Conservation (phyloP, 1,140 invertebrate genomes). For the Melipona quadrifasciata region DNA sequence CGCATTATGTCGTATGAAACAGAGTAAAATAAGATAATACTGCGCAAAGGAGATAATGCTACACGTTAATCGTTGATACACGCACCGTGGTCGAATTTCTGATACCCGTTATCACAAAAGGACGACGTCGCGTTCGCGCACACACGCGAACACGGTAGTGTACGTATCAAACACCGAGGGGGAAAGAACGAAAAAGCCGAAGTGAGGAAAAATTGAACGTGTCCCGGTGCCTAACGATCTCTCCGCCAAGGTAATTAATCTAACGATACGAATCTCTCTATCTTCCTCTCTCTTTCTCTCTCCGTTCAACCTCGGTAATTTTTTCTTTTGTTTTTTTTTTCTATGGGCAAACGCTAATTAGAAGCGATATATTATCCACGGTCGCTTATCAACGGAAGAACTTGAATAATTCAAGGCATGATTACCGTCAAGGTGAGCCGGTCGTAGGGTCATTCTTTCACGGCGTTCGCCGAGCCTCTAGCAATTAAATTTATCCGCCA, state of each 20-base stretch:
- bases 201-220: neutral
- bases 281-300: neutral
- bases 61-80: no score
- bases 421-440: constrained; percentile 54
- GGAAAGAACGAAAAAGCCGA: neutral
- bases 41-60: no score
- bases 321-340: neutral
- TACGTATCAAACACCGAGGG: neutral
- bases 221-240: constrained; percentile 30
- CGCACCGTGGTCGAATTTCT: no score
- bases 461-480: constrained; percentile 6
- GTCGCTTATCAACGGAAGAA: constrained; percentile 43
- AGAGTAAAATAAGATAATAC: no score
- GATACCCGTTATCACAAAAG: no score
- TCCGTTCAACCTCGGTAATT: neutral
- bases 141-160: neutral
- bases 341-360: constrained; percentile 43
- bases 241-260: constrained; percentile 34
- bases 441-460: constrained; percentile 46
- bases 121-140: no score
- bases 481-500: constrained; percentile 48
- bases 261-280: constrained; percentile 42
- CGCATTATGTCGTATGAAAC: no score
- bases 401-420: constrained; percentile 53
- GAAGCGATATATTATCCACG: constrained; percentile 42